Base-by-base conservation (phyloP, 2,797 vertebrate species). In the Pipistrellus kuhlii region DNA sequence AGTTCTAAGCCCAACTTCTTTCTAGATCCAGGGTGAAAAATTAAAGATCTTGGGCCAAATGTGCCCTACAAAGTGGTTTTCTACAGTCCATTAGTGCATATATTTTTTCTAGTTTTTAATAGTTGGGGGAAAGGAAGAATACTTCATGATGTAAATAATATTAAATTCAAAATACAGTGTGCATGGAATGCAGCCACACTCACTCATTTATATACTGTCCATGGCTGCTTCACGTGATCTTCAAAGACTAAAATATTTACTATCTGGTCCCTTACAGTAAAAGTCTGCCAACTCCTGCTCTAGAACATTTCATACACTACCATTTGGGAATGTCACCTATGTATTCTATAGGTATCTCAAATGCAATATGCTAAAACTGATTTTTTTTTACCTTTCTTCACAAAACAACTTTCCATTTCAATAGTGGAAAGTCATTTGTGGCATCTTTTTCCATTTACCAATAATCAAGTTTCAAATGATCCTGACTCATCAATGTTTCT, bases 331-430 rank as follows among this genome's bases (percentile, higher is more conserved):
- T 23, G 2, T 21, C 88, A 82, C 10, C 14, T 73, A 51, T 81
- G 27, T 2, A 8, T 46, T 38, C 25, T n/a, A 5, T 5, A 35
- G 23, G 8, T 44, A 78, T 35, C 32, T 64, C 51, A 93, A 64
- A 88, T 10, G 82, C 38, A 69, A 2, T 32, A 20, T 9, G 13
- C 48, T 80, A 17, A 68, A 81, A 86, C 5, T n/a, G n/a, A n/a
- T n/a, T n/a, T n/a, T 20, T 85, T 23, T 41, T 78, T 71, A 62
- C 51, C 44, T 91, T 88, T 87, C 23, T 35, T 76, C 35, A 91
- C 20, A 87, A 89, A 32, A 30, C n/a, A 91, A 75, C 66, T 51
- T 32, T 66, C 77, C 9, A 20, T 88, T 77, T 91, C 44, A 87
- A 68, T 84, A 77, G 66, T 32, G 57, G 66, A 23, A 80, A 73